Evolutionary conservation across 2,888 invertebrate species (phyloP).

Genomic region (Drosophila quinaria): DNA sequence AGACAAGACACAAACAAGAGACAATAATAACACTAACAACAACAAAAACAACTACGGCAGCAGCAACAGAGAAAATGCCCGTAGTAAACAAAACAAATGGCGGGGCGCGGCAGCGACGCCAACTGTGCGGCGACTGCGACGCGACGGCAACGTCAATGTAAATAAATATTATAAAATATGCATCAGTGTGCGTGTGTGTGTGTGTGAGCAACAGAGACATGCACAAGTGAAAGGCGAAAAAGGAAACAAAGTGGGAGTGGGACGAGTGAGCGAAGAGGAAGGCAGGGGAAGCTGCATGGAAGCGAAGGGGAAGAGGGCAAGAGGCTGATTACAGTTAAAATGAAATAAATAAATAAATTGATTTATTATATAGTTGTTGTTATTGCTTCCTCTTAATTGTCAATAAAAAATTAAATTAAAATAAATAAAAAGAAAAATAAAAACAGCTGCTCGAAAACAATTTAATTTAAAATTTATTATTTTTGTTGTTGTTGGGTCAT

Average conservation of each 20-base stretch:
- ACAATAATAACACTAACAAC: constrained; percentile 54
- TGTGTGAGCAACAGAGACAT: constrained; percentile 59
- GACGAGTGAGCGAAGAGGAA: constrained; percentile 28
- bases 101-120: constrained; percentile 50
- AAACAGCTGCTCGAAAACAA: constrained; percentile 32
- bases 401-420: constrained; percentile 50
- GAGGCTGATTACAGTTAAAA: constrained; percentile 58
- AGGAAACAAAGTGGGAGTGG: constrained; percentile 58
- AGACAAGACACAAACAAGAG: constrained; percentile 61
- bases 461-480: constrained; percentile 30
- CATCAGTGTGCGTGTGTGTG: constrained; percentile 30
- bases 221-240: constrained; percentile 73
- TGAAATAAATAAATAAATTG: constrained; percentile 69
- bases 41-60: constrained; percentile 24
- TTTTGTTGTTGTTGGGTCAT: not conserved
- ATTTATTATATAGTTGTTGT: constrained; percentile 62
- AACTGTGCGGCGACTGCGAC: constrained; percentile 30
- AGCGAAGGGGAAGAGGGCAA: not conserved
- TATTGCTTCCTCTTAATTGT: constrained; percentile 45
- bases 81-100: constrained; percentile 67
- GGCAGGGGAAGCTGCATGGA: constrained; percentile 1
- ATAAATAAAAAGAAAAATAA: constrained; percentile 17
- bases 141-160: constrained; percentile 54
- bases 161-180: constrained; percentile 78
- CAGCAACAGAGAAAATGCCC: constrained; percentile 35